Evolutionary conservation across 2,888 invertebrate genomes (phyloP).

Genomic region (Biston betularia): DNA sequence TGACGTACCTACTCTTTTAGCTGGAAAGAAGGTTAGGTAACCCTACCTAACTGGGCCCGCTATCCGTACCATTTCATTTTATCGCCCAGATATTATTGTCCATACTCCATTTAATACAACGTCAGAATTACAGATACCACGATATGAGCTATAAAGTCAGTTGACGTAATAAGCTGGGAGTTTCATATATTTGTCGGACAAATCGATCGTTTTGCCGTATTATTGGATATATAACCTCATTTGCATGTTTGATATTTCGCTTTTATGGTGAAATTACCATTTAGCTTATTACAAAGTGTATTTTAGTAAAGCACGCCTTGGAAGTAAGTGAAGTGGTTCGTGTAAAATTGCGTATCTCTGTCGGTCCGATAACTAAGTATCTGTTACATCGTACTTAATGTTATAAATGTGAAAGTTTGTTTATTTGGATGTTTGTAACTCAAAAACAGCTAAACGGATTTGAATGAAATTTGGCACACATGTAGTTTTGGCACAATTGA

Average conservation of each 20-base stretch:
- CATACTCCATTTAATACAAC: slow-evolving; percentile 76
- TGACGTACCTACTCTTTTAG: too few species aligned
- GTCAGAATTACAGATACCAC: slow-evolving; percentile 73
- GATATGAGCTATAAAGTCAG: slow-evolving; percentile 74
- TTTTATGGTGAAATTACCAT: slow-evolving; percentile 63
- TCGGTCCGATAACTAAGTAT: slow-evolving; percentile 26
- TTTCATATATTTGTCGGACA: slow-evolving; percentile 79
- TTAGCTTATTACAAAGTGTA: slow-evolving; percentile 59
- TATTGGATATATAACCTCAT: slow-evolving; percentile 61
- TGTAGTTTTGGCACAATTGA: too few species aligned
- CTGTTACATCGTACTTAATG: too few species aligned
- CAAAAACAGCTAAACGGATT: too few species aligned
- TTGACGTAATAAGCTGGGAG: slow-evolving; percentile 74
- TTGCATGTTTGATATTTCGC: slow-evolving; percentile 68
- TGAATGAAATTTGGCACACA: too few species aligned
- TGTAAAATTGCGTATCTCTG: slow-evolving; percentile 31
- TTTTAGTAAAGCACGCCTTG: slow-evolving; percentile 49
- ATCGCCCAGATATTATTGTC: slow-evolving; percentile 66
- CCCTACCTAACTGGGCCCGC: slow-evolving; percentile 72
- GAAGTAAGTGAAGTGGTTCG: slow-evolving; percentile 37
- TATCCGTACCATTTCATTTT: slow-evolving; percentile 74
- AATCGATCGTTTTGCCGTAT: slow-evolving; percentile 71
- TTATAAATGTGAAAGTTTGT: too few species aligned
- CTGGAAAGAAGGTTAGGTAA: slow-evolving; percentile 9
- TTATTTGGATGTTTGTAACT: too few species aligned